These are phyloP conservation scores for Pollenia angustigena DNA, from an alignment of 2,888 invertebrate genomes.

Conservation along the genomic window DNA sequence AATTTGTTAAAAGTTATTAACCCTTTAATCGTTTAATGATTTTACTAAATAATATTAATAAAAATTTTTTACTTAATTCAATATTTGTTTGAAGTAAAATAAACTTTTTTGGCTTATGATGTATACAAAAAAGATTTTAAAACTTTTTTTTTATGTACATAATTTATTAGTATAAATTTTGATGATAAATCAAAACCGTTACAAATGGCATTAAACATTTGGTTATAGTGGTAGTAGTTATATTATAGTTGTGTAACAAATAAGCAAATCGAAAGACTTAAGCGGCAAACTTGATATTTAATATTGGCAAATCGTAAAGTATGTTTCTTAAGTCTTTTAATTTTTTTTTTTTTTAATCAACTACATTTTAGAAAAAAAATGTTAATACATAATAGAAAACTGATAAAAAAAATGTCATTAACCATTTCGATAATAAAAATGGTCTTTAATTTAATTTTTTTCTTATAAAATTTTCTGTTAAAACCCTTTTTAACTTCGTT, in stretches of 20 bases:
- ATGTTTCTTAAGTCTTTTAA: slow-evolving; percentile 27
- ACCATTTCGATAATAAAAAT: too few species aligned
- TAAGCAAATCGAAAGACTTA: slow-evolving; percentile 36
- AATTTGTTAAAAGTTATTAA: too few species aligned
- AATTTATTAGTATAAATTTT: neutral
- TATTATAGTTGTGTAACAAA: neutral
- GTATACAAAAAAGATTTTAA: too few species aligned
- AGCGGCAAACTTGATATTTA: slow-evolving; percentile 33
- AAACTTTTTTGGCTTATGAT: too few species aligned
- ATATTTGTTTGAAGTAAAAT: too few species aligned
- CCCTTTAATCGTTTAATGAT: too few species aligned
- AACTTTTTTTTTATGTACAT: too few species aligned
- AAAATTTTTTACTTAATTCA: too few species aligned
- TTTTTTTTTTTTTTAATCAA: neutral
- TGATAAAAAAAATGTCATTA: too few species aligned
- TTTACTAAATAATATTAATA: too few species aligned
- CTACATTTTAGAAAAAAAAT: neutral
- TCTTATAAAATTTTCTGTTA: neutral
- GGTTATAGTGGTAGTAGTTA: neutral
- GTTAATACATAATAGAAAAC: neutral
- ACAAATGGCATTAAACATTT: slow-evolving; percentile 14
- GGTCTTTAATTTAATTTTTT: too few species aligned
- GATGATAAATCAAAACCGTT: slow-evolving; percentile 16
- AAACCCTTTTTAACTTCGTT: neutral
- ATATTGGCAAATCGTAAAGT: slow-evolving; percentile 1